phyloP scores from a whole-genome alignment of 2,113 vertebrate genomes.

The Paramormyrops kingsleyae region DNA sequence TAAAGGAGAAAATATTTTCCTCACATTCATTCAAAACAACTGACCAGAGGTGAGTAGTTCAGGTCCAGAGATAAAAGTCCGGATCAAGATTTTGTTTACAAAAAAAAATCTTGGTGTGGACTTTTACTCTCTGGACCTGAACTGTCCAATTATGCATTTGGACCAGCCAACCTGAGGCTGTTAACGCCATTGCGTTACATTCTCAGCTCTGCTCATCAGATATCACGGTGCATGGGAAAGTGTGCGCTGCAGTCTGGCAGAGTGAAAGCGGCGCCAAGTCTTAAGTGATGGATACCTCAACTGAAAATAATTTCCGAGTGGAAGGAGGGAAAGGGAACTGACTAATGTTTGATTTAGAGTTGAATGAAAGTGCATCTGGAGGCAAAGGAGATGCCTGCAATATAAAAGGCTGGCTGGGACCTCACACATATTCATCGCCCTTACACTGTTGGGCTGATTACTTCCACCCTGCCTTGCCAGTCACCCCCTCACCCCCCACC shows the following conservation, averaged over 20 bases:
- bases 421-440: not conserved
- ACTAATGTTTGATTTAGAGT: not conserved
- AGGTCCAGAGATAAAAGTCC: not conserved
- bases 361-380: not conserved
- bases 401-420: too few species aligned
- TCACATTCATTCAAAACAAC: not conserved
- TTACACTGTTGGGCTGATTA: not conserved
- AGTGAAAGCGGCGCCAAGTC: not conserved
- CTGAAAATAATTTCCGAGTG: not conserved
- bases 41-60: not conserved
- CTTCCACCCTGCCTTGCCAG: not conserved
- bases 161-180: not conserved
- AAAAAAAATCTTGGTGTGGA: not conserved
- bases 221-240: not conserved
- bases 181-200: not conserved
- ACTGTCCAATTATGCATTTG: not conserved
- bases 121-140: not conserved
- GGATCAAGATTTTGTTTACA: not conserved
- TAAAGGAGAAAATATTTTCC: not conserved
- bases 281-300: not conserved
- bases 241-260: not conserved
- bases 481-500: not conserved
- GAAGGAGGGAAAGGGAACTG: not conserved
- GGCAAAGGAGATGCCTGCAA: not conserved
- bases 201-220: not conserved